Evolutionary conservation across 1,140 invertebrate genomes (phyloP), one percentile per base, ranked within the genome.

Genomic region (Thaumetopoea pityocampa): DNA sequence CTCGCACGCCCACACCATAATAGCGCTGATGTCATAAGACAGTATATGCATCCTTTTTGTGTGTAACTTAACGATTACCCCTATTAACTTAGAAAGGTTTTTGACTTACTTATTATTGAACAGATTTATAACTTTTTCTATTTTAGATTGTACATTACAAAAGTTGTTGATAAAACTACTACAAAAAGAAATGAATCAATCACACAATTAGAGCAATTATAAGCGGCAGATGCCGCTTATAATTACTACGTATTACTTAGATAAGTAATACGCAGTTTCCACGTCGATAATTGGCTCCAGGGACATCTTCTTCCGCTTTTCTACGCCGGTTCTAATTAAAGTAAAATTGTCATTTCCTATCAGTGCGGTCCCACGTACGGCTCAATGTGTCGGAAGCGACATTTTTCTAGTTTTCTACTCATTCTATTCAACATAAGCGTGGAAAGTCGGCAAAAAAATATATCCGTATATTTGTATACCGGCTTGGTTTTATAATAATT

Each of bases 261-360:
- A n/a, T n/a, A n/a, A n/a, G n/a, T n/a, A n/a, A n/a, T n/a, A n/a
- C n/a, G n/a, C 19, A 40, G 29, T 53, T 58, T 55, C 49, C 44
- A 38, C 28, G 28, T 20, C 48, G 14, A 26, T 34, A 27, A 43
- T 34, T 19, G 30, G 19, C 2, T 3, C 1, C 12, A 17, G 3
- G 5, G n/a, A 8, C 11, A 33, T 14, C 28, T 8, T 49, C 58
- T 67, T 62, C 66, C 65, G 60, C 62, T 67, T 67, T 66, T 70
- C 61, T 50, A 56, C 4, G 52, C 40, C 8, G 14, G 18, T 44
- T 34, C 20, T 55, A 59, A 63, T 60, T 56, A 59, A 56, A 53
- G 51, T 59, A 57, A 66, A 62, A 55, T 45, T 49, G 52, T 46
- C 50, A 48, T 56, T 68, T 62, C 67, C 50, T 52, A 56, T 49